A percentile compares a stretch with the other conserved stretches of the same genome.
Conservation (phyloP, 2,113 vertebrate species). For the Atractosteus spatula region DNA sequence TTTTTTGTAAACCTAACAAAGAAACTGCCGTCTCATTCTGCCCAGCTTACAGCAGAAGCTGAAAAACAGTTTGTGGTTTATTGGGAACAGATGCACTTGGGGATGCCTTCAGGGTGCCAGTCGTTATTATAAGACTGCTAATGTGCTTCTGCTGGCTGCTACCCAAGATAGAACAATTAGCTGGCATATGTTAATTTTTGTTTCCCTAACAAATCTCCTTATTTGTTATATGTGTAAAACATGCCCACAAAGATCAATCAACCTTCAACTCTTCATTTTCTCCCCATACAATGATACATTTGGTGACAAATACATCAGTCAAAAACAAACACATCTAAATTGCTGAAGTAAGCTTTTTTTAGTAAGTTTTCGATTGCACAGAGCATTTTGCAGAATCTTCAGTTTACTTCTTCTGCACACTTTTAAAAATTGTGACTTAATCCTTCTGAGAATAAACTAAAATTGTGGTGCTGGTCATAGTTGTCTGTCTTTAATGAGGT, state of each 20-base stretch:
- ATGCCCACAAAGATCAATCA: conserved; percentile 87
- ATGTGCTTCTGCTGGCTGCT: conserved; percentile 80
- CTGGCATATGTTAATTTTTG: conserved; percentile 89
- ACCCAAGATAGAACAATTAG: conserved; percentile 89
- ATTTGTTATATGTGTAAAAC: conserved; percentile 85
- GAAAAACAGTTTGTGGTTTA: conserved; percentile 83
- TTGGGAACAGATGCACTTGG: conserved; percentile 82
- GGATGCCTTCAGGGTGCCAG: conserved; percentile 81
- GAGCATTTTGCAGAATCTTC: too few relatives aligned
- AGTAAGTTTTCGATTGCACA: background rate
- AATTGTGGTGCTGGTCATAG: too few relatives aligned
- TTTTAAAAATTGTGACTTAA: too few relatives aligned
- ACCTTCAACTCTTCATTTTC: conserved; percentile 77
- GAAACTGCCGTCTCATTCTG: conserved; percentile 73
- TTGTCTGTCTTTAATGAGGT: too few relatives aligned
- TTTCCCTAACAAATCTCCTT: conserved; percentile 87
- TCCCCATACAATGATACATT: conserved; percentile 75
- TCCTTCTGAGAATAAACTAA: too few relatives aligned
- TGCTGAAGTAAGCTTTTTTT: conserved; percentile 46
- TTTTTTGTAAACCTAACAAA: conserved; percentile 78
- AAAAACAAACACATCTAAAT: conserved; percentile 72
- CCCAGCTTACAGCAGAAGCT: conserved; percentile 69
- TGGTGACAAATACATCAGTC: conserved; percentile 72
- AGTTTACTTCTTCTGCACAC: too few relatives aligned
- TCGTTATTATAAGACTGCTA: conserved; percentile 83